Conservation (phyloP, 2,797 vertebrate genomes). For the Urophycis tenuis region DNA sequence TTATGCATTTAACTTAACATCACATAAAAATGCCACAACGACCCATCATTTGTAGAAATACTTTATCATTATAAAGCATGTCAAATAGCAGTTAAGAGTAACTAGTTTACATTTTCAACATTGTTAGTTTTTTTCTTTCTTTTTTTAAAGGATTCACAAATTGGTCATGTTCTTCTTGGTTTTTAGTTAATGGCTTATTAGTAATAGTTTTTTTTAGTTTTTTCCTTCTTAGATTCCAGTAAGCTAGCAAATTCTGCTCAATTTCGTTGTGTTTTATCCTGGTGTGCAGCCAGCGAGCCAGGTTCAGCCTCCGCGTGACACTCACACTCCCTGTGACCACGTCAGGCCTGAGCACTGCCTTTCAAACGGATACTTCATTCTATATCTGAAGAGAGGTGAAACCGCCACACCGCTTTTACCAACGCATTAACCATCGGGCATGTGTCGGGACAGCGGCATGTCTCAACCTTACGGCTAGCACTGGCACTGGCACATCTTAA, state of each 20-base stretch:
- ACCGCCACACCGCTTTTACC: neutral
- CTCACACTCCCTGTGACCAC: neutral
- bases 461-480: neutral
- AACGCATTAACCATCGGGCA: neutral
- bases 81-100: conserved; percentile 29
- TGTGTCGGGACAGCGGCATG: neutral
- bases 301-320: neutral
- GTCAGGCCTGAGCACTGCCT: neutral
- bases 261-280: conserved; percentile 15
- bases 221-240: conserved; percentile 48
- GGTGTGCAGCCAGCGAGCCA: conserved; percentile 1
- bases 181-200: conserved; percentile 15
- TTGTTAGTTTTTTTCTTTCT: neutral
- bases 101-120: conserved; percentile 36
- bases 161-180: conserved; percentile 33
- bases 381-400: neutral
- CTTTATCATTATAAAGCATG: conserved; percentile 24
- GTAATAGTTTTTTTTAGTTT: conserved; percentile 16
- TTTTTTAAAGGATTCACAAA: conserved; percentile 27
- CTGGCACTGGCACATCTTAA: conserved; percentile 1
- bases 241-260: conserved; percentile 22
- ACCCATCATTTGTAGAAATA: conserved; percentile 27
- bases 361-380: neutral
- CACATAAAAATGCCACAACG: conserved; percentile 35
- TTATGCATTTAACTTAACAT: conserved; percentile 15